Evolutionary conservation across 2,113 vertebrate genomes (phyloP).

Genomic region (Odobenus rosmarus): DNA sequence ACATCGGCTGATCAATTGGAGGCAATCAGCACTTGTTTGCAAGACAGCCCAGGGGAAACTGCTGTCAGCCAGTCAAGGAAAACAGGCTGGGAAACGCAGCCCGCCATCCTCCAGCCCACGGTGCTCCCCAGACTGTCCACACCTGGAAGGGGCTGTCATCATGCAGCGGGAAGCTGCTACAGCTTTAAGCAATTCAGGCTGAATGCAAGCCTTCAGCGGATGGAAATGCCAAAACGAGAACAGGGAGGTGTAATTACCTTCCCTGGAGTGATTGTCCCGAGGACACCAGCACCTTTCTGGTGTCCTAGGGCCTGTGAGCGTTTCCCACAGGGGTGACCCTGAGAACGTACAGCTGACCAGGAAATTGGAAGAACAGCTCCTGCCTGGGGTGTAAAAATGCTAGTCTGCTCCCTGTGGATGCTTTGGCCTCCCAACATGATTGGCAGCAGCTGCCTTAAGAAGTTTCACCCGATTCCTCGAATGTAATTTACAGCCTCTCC

Average conservation of each 20-base stretch:
- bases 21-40: neutral
- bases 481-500: too few species aligned
- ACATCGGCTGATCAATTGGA: fast-evolving
- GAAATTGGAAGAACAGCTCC: neutral
- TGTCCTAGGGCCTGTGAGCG: fast-evolving
- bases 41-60: neutral
- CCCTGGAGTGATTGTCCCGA: neutral
- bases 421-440: neutral
- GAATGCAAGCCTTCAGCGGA: neutral
- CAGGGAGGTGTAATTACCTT: neutral
- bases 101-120: fast-evolving
- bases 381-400: too few species aligned
- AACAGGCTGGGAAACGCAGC: neutral
- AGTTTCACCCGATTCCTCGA: neutral
- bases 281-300: neutral
- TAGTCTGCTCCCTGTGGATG: neutral
- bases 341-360: neutral
- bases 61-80: neutral
- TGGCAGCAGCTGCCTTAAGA: neutral
- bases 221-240: neutral
- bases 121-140: neutral
- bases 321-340: neutral
- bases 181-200: neutral
- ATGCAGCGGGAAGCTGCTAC: fast-evolving
- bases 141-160: neutral